phyloP scores from a whole-genome alignment of 2,888 invertebrate species.

The Frankliniella intonsa region DNA sequence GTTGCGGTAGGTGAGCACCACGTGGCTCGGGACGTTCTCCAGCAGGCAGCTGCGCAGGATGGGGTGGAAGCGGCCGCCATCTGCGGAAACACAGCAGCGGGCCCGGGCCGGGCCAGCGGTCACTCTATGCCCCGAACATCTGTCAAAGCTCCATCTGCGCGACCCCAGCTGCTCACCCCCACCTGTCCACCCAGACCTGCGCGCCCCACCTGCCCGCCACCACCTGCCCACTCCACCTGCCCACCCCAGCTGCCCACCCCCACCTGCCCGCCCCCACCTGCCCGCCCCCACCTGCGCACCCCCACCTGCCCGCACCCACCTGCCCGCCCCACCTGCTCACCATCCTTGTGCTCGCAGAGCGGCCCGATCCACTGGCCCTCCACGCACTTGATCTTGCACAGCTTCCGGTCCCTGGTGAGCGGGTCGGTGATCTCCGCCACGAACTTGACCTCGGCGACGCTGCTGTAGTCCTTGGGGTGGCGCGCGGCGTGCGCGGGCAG shows the following conservation, averaged over 20 bases:
- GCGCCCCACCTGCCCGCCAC: not conserved
- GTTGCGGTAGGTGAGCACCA: conserved; percentile 69
- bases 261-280: conserved; percentile 28
- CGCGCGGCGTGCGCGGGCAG: conserved; percentile 42
- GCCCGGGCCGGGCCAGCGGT: conserved; percentile 25
- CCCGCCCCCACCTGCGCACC: no score
- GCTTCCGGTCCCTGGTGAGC: conserved; percentile 56
- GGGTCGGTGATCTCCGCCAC: conserved; percentile 71
- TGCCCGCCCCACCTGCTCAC: conserved; percentile 50
- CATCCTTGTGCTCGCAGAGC: conserved; percentile 68
- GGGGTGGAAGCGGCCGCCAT: conserved; percentile 69
- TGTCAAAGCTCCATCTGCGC: no score
- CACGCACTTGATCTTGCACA: conserved; percentile 80
- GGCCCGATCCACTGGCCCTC: conserved; percentile 83
- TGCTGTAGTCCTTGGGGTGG: conserved; percentile 46
- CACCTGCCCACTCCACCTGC: no score
- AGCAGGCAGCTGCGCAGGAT: conserved; percentile 68
- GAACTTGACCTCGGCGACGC: conserved; percentile 59
- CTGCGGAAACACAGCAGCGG: conserved; percentile 46
- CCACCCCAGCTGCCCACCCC: no score
- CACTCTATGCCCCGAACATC: conserved; percentile 11
- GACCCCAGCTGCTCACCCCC: no score
- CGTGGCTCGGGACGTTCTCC: conserved; percentile 62
- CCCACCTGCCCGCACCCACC: no score
- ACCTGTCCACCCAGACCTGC: conserved; percentile 28